Base-by-base conservation (phyloP, 2,797 vertebrate species). In the Crenuchus spilurus region DNA sequence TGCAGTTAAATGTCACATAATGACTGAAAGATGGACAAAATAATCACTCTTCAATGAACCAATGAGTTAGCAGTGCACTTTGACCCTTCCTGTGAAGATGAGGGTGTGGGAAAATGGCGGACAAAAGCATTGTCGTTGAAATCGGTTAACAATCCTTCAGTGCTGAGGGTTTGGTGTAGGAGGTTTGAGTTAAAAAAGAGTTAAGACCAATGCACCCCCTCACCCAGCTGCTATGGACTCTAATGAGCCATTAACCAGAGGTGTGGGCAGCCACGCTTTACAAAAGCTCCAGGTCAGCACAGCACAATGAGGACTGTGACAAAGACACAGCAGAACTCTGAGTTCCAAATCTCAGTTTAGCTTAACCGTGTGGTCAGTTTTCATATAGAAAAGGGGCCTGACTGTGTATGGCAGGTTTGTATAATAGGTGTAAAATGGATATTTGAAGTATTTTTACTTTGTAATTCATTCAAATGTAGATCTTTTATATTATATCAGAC, bases 161-260 rank as follows among this genome's bases (percentile, higher is more conserved):
- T 10, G 69, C 67, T 80, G 80, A 70, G 85, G 76, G 76, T 85
- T 82, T 42, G 75, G 86, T 73, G 89, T 89, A 87, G 88, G 90
- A 88, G 85, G 67, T 87, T 48, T 28, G 74, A 85, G 49, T 81
- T 87, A 87, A 88, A 58, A 58, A 31, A 18, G 9, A 22, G 55
- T 60, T 60, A 60, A 37, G 55, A 60, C 55, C 31, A 62, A 18
- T 46, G 76, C 70, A 79, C 82, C 84, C 81, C 80, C 79, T 83
- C 85, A 85, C 84, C 86, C 88, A 84, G 86, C 82, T 79, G 76
- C 87, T 62, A 82, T 81, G 69, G 18, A 83, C 85, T 81, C 87
- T 92, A 93, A 93, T 92, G 91, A 93, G 91, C 88, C 92, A 90
- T 90, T 92, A 91, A 90, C 89, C 85, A 79, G 89, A 91, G 91